Conservation (phyloP, 1,140 invertebrate genomes). For the Ceratosolen fusciceps region DNA sequence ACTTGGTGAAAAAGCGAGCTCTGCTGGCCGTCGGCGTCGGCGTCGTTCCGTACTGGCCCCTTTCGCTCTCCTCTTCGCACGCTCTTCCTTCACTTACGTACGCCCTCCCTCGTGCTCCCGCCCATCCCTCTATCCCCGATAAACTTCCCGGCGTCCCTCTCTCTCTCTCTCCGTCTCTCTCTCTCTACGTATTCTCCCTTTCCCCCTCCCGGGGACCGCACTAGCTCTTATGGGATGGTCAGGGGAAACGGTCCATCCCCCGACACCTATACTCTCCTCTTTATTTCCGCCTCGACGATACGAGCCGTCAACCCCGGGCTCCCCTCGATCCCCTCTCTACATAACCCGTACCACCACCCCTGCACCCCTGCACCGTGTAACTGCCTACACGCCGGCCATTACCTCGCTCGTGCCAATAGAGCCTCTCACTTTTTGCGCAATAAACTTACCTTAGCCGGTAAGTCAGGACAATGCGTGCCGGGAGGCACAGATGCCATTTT, state of each 20-base stretch:
- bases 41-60: too few species aligned
- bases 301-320: constrained; percentile 39
- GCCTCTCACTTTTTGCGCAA: background rate
- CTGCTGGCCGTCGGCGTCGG: too few species aligned
- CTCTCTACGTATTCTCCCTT: constrained; percentile 43
- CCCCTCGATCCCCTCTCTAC: constrained; percentile 38
- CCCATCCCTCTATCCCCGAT: constrained; percentile 11
- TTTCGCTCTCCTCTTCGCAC: constrained; percentile 50
- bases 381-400: too few species aligned
- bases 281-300: constrained; percentile 56
- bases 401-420: constrained; percentile 31
- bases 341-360: too few species aligned
- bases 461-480: constrained; percentile 16
- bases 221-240: constrained; percentile 61
- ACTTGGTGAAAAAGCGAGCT: background rate
- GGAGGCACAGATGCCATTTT: constrained; percentile 27
- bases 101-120: constrained; percentile 40
- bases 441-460: constrained; percentile 4
- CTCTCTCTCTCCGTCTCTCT: background rate
- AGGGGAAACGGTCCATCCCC: constrained; percentile 59
- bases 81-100: constrained; percentile 60
- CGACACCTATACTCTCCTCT: constrained; percentile 61
- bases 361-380: too few species aligned
- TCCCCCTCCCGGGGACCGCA: constrained; percentile 59
- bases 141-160: constrained; percentile 24